Evolutionary conservation across 2,797 vertebrate species (phyloP), one percentile per base, ranked within the genome.

Genomic region (Triplophysa bombifrons): DNA sequence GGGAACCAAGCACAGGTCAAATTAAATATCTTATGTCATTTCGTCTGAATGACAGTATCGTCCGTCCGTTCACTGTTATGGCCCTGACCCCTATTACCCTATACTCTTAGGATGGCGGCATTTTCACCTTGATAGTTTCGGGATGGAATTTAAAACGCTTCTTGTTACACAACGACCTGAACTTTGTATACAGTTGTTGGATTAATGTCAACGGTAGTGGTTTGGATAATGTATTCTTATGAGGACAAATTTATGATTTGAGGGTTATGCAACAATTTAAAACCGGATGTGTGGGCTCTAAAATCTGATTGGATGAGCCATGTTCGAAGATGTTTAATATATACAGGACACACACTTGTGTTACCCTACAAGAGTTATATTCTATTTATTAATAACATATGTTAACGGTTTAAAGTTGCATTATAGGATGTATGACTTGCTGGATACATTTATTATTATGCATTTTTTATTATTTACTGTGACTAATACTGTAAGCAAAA

Each of bases 1-100:
- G 91, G 90, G 92, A 92, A 95, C 93, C 94, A 93, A 95, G 94
- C 93, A 94, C 94, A 94, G 96, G 96, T 98, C 96, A 97, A 94
- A 96, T 96, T 94, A 96, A 98, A 98, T 96, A 96, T 95, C 95
- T 95, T 92, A 94, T 95, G 96, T 98, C 95, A 98, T 98, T 98
- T 96, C 94, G 95, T 93, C 93, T 88, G 94, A 95, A 94, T 97
- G 96, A 96, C 95, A 97, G 94, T 88, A 87, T 94, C 96, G 98
- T 97, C 95, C 96, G 95, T 96, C 91, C 94, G 92, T 94, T 95
- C 91, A 87, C 85, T 97, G 95, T 96, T 97, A 98, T 97, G 95
- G 96, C 95, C 91, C 89, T 96, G 96, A 98, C 96, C 96, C 94
- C 94, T 94, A 94, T 97, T 96, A 80, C 70, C 77, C 77, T 73